Evolutionary conservation across 2,888 invertebrate species (phyloP), one percentile per base, ranked within the genome.

Genomic region (Siphlonurus alternatus): DNA sequence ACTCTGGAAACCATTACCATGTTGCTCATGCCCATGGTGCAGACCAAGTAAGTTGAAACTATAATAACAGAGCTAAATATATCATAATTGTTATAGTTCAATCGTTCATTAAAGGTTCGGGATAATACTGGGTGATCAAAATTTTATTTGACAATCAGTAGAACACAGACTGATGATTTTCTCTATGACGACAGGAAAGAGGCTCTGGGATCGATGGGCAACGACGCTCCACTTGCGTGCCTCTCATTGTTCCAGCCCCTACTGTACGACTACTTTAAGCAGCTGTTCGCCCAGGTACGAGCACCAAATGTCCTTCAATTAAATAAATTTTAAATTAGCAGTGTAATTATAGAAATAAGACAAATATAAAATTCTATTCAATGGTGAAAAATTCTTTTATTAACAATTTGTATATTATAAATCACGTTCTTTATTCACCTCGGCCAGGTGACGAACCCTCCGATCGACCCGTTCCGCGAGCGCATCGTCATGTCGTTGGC

Each of bases 401-500:
- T n/a, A n/a, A n/a, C n/a, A n/a, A n/a, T n/a, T n/a, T n/a, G n/a
- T n/a, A n/a, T n/a, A n/a, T n/a, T n/a, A n/a, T n/a, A n/a, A n/a
- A n/a, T n/a, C n/a, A n/a, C n/a, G n/a, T n/a, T n/a, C n/a, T n/a
- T n/a, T n/a, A n/a, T n/a, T n/a, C n/a, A n/a, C n/a, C n/a, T n/a
- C n/a, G n/a, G n/a, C 63, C 76, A 86, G 79, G 83, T 96, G 70
- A 99, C 99, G 70, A 99, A 99, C 80, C 99, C 99, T 2, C 99
- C 99, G 2, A 98, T 99, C 70, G 99, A 99, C 80, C 99, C 99
- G 53, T 98, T 99, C 83, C 84, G 96, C 71, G 99, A 99, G 79
- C 94, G 93, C 77, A 91, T 98, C 69, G 97, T 99, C 66, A 99
- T 99, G 98, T 96, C 97, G 0, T 80, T 99, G 75, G 87, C 93